phyloP scores from a whole-genome alignment of 2,888 invertebrate genomes.

The Tipula lateralis region DNA sequence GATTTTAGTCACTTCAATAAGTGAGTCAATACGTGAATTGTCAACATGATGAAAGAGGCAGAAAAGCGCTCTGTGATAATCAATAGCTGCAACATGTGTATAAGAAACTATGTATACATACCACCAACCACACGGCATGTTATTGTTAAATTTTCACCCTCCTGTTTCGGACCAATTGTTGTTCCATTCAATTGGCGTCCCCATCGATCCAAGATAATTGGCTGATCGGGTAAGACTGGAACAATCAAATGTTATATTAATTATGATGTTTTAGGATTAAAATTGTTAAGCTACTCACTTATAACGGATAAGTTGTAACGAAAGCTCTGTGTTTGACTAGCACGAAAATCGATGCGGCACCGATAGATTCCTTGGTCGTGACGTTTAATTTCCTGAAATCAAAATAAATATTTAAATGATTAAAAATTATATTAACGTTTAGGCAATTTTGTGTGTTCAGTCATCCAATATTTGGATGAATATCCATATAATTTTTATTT shows the following conservation, averaged over 20 bases:
- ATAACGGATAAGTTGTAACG: slow-evolving; percentile 86
- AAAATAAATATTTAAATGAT: neutral
- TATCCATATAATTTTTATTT: neutral
- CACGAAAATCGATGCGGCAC: slow-evolving; percentile 84
- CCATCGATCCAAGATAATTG: slow-evolving; percentile 78
- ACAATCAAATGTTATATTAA: slow-evolving; percentile 32
- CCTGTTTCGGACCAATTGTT: slow-evolving; percentile 76
- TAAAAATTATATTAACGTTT: neutral
- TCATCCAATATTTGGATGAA: neutral
- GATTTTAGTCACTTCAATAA: too few relatives aligned
- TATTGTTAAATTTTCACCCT: slow-evolving; percentile 77
- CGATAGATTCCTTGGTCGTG: slow-evolving; percentile 86
- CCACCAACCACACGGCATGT: slow-evolving; percentile 85
- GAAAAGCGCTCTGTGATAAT: too few relatives aligned
- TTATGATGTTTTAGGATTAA: too few relatives aligned
- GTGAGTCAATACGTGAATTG: too few relatives aligned
- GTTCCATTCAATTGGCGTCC: slow-evolving; percentile 76
- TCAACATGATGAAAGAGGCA: too few relatives aligned
- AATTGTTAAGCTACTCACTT: slow-evolving; percentile 58
- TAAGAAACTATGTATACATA: slow-evolving; percentile 45
- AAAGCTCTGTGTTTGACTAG: slow-evolving; percentile 83
- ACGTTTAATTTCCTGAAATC: slow-evolving; percentile 66
- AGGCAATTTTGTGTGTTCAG: neutral
- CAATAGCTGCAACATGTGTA: too few relatives aligned
- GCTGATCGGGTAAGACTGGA: slow-evolving; percentile 81